Evolutionary conservation across 2,888 invertebrate species (phyloP), one percentile per base, ranked within the genome.

Genomic region (Tachina fera): DNA sequence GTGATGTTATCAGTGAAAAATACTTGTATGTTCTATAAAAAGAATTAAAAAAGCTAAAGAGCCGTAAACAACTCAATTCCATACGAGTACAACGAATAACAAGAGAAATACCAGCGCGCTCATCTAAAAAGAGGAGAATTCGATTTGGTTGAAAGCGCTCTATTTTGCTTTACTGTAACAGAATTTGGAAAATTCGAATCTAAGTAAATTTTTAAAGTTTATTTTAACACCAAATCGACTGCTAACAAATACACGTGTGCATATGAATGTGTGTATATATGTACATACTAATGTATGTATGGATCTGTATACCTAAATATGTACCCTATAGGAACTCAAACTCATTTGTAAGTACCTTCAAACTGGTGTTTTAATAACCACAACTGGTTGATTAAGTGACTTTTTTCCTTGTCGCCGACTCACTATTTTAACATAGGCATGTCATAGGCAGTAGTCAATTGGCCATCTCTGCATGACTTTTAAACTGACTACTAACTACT

Each of bases 141-240:
- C 14, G 11, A 22, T 56, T 22, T 58, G 13, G 14, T 0, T 39
- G 6, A 19, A 65, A 67, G 39, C 45, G 56, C 53, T 76, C 41
- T 60, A 16, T 8, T 60, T 65, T 56, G 14, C 4, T 31, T 45
- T 19, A 39, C 9, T 41, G 16, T 74, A 39, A 63, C 19, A 61
- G 72, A 49, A 60, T 61, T 41, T 49, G 39, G 5, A 49, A 53
- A 43, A 9, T 11, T 43, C n/a, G 56, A 56, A 76, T 56, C 51
- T 63, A 65, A 53, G 16, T 31, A 75, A 31, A 31, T 31, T 31
- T 31, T 31, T 45, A 75, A 65, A 70, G 77, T 61, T 78, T 78
- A 14, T 60, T 14, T 49, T 63, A 63, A 63, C 4, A 11, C 53
- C 13, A 14, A 13, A 3, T 31, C 41, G 19, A 53, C 31, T 76